Evolutionary conservation across 2,888 invertebrate species (phyloP).

Genomic region (Nomada ruficornis): DNA sequence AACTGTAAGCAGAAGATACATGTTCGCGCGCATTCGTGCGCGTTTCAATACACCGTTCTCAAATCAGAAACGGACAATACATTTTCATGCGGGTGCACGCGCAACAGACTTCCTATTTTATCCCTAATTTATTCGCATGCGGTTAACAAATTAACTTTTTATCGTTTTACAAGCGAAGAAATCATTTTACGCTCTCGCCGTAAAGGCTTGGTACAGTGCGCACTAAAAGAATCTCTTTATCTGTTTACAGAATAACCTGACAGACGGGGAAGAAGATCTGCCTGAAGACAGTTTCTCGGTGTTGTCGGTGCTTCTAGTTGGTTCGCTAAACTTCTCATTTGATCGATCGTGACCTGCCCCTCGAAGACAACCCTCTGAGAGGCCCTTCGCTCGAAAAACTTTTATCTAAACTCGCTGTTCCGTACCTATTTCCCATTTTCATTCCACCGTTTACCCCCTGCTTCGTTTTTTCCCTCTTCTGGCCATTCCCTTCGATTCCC

Average conservation of each 20-base stretch:
- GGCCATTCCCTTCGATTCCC: not conserved
- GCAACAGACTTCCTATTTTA: slow-evolving; percentile 6
- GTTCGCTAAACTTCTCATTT: slow-evolving; percentile 84
- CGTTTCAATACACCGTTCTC: slow-evolving; percentile 24
- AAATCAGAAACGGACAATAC: slow-evolving; percentile 28
- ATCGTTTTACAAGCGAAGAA: too few species aligned
- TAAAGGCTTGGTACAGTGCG: not conserved
- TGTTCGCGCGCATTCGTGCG: slow-evolving; percentile 8
- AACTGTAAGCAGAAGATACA: slow-evolving; percentile 52
- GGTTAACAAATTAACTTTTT: too few species aligned
- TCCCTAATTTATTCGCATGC: not conserved
- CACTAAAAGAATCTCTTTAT: slow-evolving; percentile 41
- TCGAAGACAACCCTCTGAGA: slow-evolving; percentile 64
- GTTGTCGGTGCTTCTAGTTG: slow-evolving; percentile 92
- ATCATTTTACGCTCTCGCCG: not conserved
- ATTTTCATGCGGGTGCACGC: slow-evolving; percentile 14
- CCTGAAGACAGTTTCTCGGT: slow-evolving; percentile 91
- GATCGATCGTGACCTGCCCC: slow-evolving; percentile 71
- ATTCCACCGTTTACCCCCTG: not conserved
- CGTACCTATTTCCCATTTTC: not conserved
- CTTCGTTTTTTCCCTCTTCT: not conserved
- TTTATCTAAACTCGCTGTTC: slow-evolving; percentile 46
- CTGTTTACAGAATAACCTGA: slow-evolving; percentile 81
- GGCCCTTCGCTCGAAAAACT: slow-evolving; percentile 51
- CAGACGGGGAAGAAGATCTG: slow-evolving; percentile 88